Base-by-base conservation (phyloP, 2,888 invertebrate species). In the Lymantria monacha region DNA sequence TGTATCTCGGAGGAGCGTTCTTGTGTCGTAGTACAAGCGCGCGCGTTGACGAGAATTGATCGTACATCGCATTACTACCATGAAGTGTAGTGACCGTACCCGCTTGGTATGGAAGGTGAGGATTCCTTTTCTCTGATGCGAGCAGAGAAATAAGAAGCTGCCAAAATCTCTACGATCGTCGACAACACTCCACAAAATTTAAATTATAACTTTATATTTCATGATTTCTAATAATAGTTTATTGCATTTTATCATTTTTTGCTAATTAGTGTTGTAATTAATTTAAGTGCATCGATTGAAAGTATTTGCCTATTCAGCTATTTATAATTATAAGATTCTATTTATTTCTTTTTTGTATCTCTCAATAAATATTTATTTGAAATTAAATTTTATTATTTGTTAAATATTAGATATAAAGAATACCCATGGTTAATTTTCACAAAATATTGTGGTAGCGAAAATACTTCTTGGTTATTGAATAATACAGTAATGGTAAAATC, bases 61-160 rank as follows among this genome's bases (percentile, higher is more conserved):
- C 7, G 41, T 36, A 33, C 44, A 52, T 50, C 10, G 38, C 12
- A 44, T 53, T 50, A 61, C 55, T 51, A 60, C 62, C 55, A 15
- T 33, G 7, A n/a, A 59, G 57, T 54, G 68, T 64, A 57, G 55
- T 60, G 54, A 51, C 44, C 54, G 70, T 76, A 78, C 80, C 70
- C 33, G 44, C 46, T 13, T 71, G 79, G 79, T 73, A 51, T 57
- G 65, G 57, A 72, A 77, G 85, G 84, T 68, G 60, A 67, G 82
- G 67, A 78, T 91, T 89, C 87, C 77, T 83, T 87, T 79, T 81
- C 89, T 90, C 90, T 90, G 89, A 74, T 53, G 61, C 48, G 46
- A 89, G 90, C 90, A 91, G 90, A 91, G 90, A 83, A 67, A 89
- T 81, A 78, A 74, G 90, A 89, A 91, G 79, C 88, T 77, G 72